Percentiles rank a stretch among this genome's conserved stretches.
Evolutionary conservation across 2,797 vertebrate species (phyloP).

Genomic region (Podarcis lilfordi): DNA sequence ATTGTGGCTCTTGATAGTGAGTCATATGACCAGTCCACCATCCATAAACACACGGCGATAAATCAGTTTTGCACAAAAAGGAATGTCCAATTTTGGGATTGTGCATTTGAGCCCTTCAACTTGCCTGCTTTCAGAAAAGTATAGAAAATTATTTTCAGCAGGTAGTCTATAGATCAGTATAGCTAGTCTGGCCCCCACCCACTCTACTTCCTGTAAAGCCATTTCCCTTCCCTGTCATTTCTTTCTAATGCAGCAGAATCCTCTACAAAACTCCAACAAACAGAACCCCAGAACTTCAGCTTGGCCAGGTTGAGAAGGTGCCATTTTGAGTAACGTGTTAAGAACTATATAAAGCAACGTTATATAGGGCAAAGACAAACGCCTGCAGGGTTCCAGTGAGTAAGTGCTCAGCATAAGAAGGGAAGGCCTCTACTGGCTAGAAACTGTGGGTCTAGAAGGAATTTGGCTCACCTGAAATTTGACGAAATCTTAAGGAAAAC

Average conservation of each 20-base stretch:
- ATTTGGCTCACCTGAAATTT: constrained; percentile 21
- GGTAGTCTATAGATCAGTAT: constrained; percentile 13
- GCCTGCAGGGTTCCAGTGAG: constrained; percentile 8
- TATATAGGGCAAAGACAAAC: constrained; percentile 19
- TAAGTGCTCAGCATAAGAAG: constrained; percentile 11
- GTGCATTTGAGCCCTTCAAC: constrained; percentile 1
- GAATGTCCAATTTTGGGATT: background rate
- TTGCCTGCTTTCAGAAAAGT: background rate
- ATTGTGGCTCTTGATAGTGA: constrained; percentile 5
- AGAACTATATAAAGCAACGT: background rate
- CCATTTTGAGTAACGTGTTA: background rate
- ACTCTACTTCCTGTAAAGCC: background rate
- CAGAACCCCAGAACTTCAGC: constrained; percentile 8
- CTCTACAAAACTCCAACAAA: constrained; percentile 14
- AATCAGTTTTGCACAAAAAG: constrained; percentile 3
- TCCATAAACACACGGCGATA: background rate
- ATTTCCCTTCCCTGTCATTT: constrained; percentile 25
- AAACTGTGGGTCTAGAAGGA: constrained; percentile 28
- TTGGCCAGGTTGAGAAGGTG: background rate
- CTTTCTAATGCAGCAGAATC: constrained; percentile 30
- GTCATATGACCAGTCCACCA: background rate
- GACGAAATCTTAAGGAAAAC: constrained; percentile 28
- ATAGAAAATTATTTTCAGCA: background rate
- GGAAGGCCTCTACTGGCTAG: constrained; percentile 21
- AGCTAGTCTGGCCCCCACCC: background rate